Evolutionary conservation across 2,888 invertebrate genomes (phyloP), one percentile per base, ranked within the genome.

Genomic region (Lagria hirta): DNA sequence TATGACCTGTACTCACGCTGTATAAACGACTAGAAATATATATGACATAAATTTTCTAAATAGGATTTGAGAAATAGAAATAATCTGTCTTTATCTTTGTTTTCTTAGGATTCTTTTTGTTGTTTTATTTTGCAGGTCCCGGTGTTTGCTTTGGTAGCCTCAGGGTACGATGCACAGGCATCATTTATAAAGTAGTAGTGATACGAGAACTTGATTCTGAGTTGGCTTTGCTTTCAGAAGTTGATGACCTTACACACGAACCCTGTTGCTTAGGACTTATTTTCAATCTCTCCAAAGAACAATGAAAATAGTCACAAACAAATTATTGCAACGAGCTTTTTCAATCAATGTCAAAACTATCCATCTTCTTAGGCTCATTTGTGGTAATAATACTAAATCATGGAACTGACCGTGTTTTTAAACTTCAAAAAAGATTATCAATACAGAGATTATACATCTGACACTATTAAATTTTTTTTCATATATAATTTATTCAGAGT

Each of bases 161-260:
- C 49, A 57, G 64, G 68, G 64, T 45, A 64, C 57, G 58, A 64
- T 61, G 65, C 60, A 66, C 66, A 60, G 65, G 66, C 68, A 68
- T 69, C 67, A 68, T 68, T 69, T 69, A 68, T 68, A 68, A 66
- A 64, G 65, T 67, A 64, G 65, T 67, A 68, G 67, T 66, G 69
- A 68, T 69, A 69, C 68, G 65, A 68, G 68, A 69, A 69, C 69
- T 67, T 65, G 69, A 68, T 66, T 68, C 66, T 64, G 63, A 64
- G 63, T 65, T 66, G 66, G 62, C 62, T 66, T 68, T 65, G 64
- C 67, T 66, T 64, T 62, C 65, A 68, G 68, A 68, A 67, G 69
- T 69, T 69, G 69, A 69, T 69, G 68, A 69, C 68, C 66, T 68
- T 65, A 64, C 53, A 55, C 58, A 61, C 59, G 60, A 63, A 58